Evolutionary conservation across 1,140 invertebrate species (phyloP).

Genomic region (Dinoponera quadriceps): DNA sequence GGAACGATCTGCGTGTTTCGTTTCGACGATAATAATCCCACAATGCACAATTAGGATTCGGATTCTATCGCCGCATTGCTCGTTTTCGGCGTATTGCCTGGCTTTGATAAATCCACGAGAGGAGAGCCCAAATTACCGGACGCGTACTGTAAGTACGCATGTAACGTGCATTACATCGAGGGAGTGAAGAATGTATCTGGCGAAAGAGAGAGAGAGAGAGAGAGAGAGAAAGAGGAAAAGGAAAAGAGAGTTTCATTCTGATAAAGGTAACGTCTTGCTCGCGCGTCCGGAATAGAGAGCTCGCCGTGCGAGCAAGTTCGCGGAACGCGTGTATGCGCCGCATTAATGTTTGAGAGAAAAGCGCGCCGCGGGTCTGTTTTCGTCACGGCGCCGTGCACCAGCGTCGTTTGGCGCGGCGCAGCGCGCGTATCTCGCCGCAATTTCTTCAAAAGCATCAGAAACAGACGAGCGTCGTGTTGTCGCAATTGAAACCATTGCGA

Average conservation of each 20-base stretch:
- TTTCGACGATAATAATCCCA: too few relatives aligned
- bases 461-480: neutral
- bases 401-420: neutral
- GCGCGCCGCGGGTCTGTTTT: conserved; percentile 6
- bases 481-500: conserved; percentile 36
- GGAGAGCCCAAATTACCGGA: neutral
- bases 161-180: neutral
- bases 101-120: neutral
- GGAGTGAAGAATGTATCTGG: neutral
- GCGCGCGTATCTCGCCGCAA: conserved; percentile 31
- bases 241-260: conserved; percentile 26
- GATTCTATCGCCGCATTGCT: too few relatives aligned
- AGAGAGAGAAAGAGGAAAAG: too few relatives aligned
- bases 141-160: neutral
- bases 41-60: too few relatives aligned
- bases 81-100: neutral
- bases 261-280: conserved; percentile 10
- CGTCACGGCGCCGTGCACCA: neutral
- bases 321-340: neutral
- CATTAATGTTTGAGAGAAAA: conserved; percentile 55
- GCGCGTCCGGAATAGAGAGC: neutral
- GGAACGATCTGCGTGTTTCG: too few relatives aligned
- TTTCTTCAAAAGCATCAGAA: conserved; percentile 46
- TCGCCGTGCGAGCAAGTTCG: neutral
- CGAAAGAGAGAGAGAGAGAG: too few relatives aligned